Evolutionary conservation across 2,888 invertebrate genomes (phyloP), one percentile per base, ranked within the genome.

Genomic region (Orthonychiurus folsomi): DNA sequence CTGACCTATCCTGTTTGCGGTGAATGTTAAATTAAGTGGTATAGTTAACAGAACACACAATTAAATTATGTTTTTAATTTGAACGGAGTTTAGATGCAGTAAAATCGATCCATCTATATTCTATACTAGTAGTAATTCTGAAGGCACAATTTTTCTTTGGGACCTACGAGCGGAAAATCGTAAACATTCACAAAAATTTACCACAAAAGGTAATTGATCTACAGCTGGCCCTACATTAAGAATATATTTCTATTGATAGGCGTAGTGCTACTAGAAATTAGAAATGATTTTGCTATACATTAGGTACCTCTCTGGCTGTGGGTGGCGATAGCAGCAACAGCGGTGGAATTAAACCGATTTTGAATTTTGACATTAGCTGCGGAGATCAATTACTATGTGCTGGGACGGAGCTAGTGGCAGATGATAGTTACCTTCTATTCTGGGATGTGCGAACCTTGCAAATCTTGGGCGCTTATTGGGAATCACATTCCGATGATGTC

Each of bases 401-500:
- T 1, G 92, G 91, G 59, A 88, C 88, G 1, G 85, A 86, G 74
- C 76, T 86, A 25, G 79, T 83, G 53, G 81, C 5, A 12, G 83
- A 84, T 24, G 87, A 89, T 74, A 83, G 87, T 0, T 90, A 82
- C 76, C 79, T 91, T 20, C 77, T 90, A 65, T 92, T 92, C 78
- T 91, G 88, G 85, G 92, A 92, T 78, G 78, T 85, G 24, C 80
- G 90, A 65, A 74, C 77, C 50, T 9, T 20, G 52, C 76, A 76
- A 68, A 79, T 86, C 15, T 78, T 89, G 1, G 91, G 91, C 0
- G 87, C 86, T 1, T 93, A 91, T 75, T 87, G 86, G 85, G 87
- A 91, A 73, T 85, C 87, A 3, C 91, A 92, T 75, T 83, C 84
- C 62, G 88, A 89, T 76, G 90, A 91, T 76, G 82, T 92, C 20